Base-by-base conservation (phyloP, 2,113 vertebrate species). In the Pteropus alecto region DNA sequence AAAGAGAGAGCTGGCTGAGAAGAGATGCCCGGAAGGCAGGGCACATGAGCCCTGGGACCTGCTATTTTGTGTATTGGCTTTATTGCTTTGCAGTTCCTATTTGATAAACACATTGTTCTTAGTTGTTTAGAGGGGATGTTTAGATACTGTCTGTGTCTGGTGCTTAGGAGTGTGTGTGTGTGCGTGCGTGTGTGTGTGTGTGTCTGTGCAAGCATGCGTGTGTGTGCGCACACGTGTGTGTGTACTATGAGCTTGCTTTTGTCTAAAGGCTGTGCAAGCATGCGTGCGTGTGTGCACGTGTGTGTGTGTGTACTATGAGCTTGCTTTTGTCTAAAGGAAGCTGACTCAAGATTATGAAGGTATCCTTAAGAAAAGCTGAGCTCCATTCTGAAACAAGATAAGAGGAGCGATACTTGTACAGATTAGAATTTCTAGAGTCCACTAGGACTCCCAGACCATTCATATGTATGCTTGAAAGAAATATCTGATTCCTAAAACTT, bases 341-440 rank as follows among this genome's bases (percentile, higher is more conserved):
- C 35, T 70, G 19, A 35, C 19, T 93, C 68, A 41, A n/a, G 43
- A 43, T 74, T 28, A 22, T 10, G 22, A 28, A 48, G 2, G 0
- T 35, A 2, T 58, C 33, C 11, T 92, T 61, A 41, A 63, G 30
- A 90, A 92, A 84, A 95, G 28, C n/a, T 70, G 22, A 96, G 28
- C 18, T 51, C 22, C 30, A 18, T 61, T 54, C 38, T 85, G 38
- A 63, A 76, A 26, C 19, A 43, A 61, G 10, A n/a, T 7, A 1
- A 5, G 8, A 0, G 1, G 3, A 79, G 61, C 33, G 54, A 5
- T 13, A n/a, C n/a, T 60, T 65, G 3, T 18, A 33, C 12, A 54
- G 54, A 43, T 14, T 58, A 48, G 14, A 68, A 87, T 60, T 81
- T 54, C 22, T 63, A 68, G 65, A 74, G 35, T 38, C 65, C 1